Conservation (phyloP, 1,140 invertebrate species). For the Solenopsis fugax region DNA sequence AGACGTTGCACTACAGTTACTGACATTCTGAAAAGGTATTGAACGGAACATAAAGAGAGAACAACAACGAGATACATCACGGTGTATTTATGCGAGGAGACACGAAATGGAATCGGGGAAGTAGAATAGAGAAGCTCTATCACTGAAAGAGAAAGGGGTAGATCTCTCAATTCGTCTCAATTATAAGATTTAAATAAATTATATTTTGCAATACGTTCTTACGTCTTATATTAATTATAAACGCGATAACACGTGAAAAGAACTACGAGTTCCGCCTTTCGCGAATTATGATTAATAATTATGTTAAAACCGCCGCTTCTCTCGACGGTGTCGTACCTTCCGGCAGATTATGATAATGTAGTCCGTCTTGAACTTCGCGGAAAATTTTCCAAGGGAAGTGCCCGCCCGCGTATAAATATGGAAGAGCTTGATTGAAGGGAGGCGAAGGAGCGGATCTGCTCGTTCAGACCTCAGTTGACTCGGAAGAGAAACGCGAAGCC, state of each 20-base stretch:
- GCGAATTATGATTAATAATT: slow-evolving; percentile 75
- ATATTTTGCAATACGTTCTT: neutral
- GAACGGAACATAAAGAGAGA: slow-evolving; percentile 56
- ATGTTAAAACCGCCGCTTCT: slow-evolving; percentile 68
- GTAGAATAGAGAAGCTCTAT: neutral
- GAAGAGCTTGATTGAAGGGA: slow-evolving; percentile 79
- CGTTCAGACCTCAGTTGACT: slow-evolving; percentile 66
- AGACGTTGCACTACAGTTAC: slow-evolving; percentile 62
- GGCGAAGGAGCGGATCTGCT: slow-evolving; percentile 64
- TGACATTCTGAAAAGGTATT: slow-evolving; percentile 66
- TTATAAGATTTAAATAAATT: slow-evolving; percentile 22
- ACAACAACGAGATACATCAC: slow-evolving; percentile 32
- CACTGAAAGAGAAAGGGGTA: neutral
- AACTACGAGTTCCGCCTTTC: slow-evolving; percentile 45
- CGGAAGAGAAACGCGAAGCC: slow-evolving; percentile 60
- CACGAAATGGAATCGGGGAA: neutral
- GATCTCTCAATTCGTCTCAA: slow-evolving; percentile 7
- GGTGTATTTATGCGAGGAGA: slow-evolving; percentile 38
- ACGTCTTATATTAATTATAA: slow-evolving; percentile 23
- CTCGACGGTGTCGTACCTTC: slow-evolving; percentile 69
- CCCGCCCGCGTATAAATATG: slow-evolving; percentile 77
- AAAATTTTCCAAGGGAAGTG: slow-evolving; percentile 73
- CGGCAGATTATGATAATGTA: slow-evolving; percentile 80
- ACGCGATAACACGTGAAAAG: neutral
- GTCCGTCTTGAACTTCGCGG: slow-evolving; percentile 76